phyloP scores from a whole-genome alignment of 2,888 invertebrate genomes.

The Galerucella pusilla region DNA sequence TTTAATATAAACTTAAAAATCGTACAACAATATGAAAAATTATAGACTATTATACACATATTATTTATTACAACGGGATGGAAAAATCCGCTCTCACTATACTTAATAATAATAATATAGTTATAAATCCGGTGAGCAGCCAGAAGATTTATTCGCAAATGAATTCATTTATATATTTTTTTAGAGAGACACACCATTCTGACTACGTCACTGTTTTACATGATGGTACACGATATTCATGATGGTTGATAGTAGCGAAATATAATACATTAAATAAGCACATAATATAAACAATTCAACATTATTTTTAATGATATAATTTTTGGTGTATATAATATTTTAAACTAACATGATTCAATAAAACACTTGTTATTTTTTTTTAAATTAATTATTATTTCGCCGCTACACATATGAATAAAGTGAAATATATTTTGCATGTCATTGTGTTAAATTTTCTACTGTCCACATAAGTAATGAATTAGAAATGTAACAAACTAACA shows the following conservation, averaged over 20 bases:
- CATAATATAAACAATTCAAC: too few relatives aligned
- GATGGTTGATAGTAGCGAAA: neutral
- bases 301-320: too few relatives aligned
- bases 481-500: constrained; percentile 65
- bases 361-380: too few relatives aligned
- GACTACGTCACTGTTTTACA: neutral
- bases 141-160: neutral
- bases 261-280: neutral
- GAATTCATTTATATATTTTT: neutral
- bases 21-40: constrained; percentile 89
- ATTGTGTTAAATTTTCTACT: constrained; percentile 56
- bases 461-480: constrained; percentile 52
- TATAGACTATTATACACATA: constrained; percentile 79
- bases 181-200: constrained; percentile 25
- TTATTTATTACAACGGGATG: constrained; percentile 72
- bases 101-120: constrained; percentile 60
- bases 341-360: too few relatives aligned
- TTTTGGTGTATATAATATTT: too few relatives aligned
- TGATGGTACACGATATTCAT: neutral
- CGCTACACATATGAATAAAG: neutral
- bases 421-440: constrained; percentile 14
- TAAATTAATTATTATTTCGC: neutral
- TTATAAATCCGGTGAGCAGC: constrained; percentile 36
- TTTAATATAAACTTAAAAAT: constrained; percentile 90
- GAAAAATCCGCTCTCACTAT: constrained; percentile 77